Percentiles rank a stretch among this genome's conserved stretches.
Conservation (phyloP, 1,140 invertebrate species). For the Drosophila sp. region DNA sequence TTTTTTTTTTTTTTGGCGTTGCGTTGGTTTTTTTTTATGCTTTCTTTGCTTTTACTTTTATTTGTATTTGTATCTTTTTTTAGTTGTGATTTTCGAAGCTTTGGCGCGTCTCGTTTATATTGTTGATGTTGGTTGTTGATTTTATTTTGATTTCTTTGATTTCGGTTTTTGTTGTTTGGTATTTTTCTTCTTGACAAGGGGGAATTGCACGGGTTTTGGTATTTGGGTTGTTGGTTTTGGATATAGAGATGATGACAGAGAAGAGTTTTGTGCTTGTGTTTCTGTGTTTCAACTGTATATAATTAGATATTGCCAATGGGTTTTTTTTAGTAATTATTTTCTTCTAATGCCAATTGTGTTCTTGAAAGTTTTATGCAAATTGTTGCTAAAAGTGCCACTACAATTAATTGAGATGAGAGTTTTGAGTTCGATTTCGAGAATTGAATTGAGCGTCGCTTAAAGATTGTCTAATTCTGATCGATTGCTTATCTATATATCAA, state of each 20-base stretch:
- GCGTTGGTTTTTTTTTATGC: constrained; percentile 27
- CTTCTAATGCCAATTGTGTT: constrained; percentile 63
- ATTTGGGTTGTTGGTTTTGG: constrained; percentile 42
- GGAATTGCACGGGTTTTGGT: constrained; percentile 58
- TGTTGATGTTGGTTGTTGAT: background rate
- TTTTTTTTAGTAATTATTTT: constrained; percentile 29
- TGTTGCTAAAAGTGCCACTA: constrained; percentile 49
- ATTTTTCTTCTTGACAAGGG: constrained; percentile 64
- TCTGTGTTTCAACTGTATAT: constrained; percentile 36
- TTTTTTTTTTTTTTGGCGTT: constrained; percentile 8
- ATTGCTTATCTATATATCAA: background rate
- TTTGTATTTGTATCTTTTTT: constrained; percentile 15
- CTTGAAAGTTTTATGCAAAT: constrained; percentile 70
- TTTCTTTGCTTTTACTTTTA: constrained; percentile 26
- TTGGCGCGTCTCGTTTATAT: constrained; percentile 29
- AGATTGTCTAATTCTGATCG: constrained; percentile 36
- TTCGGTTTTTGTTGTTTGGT: constrained; percentile 69
- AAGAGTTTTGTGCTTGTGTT: constrained; percentile 41
- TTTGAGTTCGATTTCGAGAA: constrained; percentile 20
- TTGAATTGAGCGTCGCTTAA: constrained; percentile 43
- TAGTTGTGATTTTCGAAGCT: constrained; percentile 19
- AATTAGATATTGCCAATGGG: constrained; percentile 61
- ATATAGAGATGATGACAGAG: background rate
- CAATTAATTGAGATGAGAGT: constrained; percentile 20
- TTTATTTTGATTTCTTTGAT: constrained; percentile 20